Percentiles rank a stretch among this genome's conserved stretches.
Conservation (phyloP, 2,113 vertebrate genomes). For the Meles meles region DNA sequence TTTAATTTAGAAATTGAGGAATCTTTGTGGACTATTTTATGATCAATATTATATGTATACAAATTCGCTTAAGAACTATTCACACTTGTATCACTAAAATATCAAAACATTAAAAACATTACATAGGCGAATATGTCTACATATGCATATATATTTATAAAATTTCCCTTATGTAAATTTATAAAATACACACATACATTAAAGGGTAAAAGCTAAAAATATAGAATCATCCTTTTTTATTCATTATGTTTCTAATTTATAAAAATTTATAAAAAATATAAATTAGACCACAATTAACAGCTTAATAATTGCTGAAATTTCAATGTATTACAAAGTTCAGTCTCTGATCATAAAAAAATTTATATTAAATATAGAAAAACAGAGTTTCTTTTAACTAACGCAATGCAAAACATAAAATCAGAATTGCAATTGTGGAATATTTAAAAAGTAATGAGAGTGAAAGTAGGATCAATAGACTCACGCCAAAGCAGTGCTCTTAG, state of each 20-base stretch:
- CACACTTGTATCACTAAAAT: neutral
- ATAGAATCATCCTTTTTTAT: neutral
- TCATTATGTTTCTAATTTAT: neutral
- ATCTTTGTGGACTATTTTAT: neutral
- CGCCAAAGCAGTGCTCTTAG: neutral
- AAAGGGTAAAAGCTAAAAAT: neutral
- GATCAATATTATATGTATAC: neutral
- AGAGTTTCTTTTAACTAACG: neutral
- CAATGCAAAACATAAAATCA: neutral
- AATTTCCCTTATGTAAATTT: neutral
- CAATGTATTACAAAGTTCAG: neutral
- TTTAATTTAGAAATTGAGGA: neutral
- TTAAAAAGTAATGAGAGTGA: neutral
- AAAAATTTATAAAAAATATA: neutral
- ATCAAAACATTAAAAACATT: neutral
- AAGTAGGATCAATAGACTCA: neutral
- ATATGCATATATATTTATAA: neutral
- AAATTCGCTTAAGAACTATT: neutral
- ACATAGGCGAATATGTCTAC: neutral
- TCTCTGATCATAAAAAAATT: neutral
- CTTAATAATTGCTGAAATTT: neutral
- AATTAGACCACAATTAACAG: neutral
- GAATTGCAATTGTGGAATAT: neutral
- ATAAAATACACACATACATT: neutral
- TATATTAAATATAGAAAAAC: neutral